Conservation (phyloP, 1,140 invertebrate genomes). For the Fopius arisanus region DNA sequence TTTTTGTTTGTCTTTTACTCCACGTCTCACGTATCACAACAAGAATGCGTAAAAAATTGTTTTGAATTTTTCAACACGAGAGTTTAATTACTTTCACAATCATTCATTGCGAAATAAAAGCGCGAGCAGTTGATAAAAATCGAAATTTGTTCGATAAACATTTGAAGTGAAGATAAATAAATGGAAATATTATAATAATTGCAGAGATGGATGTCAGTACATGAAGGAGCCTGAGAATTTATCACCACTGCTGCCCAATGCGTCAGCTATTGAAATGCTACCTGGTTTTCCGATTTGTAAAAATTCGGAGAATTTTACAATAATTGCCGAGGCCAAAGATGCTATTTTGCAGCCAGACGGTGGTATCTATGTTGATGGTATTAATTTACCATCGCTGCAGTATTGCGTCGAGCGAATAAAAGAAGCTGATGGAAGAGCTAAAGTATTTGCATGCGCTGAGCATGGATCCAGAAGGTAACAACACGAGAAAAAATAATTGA, state of each 20-base stretch:
- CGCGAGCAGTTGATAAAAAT: too few species aligned
- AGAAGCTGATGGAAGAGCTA: constrained; percentile 61
- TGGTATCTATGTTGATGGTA: constrained; percentile 61
- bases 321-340: constrained; percentile 63
- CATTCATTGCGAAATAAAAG: too few species aligned
- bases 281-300: constrained; percentile 67
- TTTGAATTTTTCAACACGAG: too few species aligned
- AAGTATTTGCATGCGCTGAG: constrained; percentile 72
- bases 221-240: constrained; percentile 47
- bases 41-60: too few species aligned
- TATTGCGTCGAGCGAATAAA: constrained; percentile 72
- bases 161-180: too few species aligned
- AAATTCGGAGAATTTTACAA: constrained; percentile 56
- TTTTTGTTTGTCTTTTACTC: too few species aligned
- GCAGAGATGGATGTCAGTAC: constrained; percentile 59
- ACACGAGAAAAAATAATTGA: background rate
- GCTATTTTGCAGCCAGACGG: constrained; percentile 59
- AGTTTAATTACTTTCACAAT: too few species aligned
- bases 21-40: too few species aligned
- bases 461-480: constrained; percentile 57
- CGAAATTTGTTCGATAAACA: too few species aligned
- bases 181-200: constrained; percentile 26
- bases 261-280: constrained; percentile 48
- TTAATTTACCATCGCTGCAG: constrained; percentile 60
- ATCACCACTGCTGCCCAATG: constrained; percentile 55